Evolutionary conservation across 2,797 vertebrate genomes (phyloP).

Genomic region (Sciurus carolinensis): DNA sequence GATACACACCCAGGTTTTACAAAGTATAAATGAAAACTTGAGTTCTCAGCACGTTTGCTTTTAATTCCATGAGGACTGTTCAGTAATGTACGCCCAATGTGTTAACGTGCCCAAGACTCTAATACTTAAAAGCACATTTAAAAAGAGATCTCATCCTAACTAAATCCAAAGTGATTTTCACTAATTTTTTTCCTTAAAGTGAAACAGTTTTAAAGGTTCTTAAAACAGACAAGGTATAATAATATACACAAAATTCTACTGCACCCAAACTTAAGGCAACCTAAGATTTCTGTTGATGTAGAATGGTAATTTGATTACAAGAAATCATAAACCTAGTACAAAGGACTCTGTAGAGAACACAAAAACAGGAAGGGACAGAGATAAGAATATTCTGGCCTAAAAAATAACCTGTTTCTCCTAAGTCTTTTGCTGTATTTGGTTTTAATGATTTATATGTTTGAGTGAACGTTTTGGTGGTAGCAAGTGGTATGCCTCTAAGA

Average conservation of each 20-base stretch:
- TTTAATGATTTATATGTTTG: background rate
- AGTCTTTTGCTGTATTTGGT: background rate
- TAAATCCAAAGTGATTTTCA: slow-evolving; percentile 59
- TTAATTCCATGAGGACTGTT: slow-evolving; percentile 1
- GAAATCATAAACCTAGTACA: background rate
- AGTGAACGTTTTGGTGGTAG: background rate
- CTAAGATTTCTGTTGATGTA: background rate
- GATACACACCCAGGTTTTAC: background rate
- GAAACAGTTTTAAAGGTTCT: slow-evolving; percentile 36
- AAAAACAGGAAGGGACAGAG: background rate
- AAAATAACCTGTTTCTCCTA: background rate
- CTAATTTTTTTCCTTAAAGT: background rate
- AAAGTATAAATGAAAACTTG: slow-evolving; percentile 39
- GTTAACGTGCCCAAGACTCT: slow-evolving; percentile 10
- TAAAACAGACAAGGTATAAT: background rate
- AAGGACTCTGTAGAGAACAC: background rate
- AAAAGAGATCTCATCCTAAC: slow-evolving; percentile 59
- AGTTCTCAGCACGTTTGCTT: background rate
- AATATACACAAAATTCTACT: slow-evolving; percentile 7
- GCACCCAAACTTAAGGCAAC: background rate
- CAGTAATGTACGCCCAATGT: background rate
- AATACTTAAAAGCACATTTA: slow-evolving; percentile 52
- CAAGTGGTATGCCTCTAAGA: background rate
- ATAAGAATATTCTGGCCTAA: background rate
- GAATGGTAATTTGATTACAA: background rate